A percentile compares a stretch with the other conserved stretches of the same genome.
phyloP scores from a whole-genome alignment of 2,113 vertebrate species.

The Notothenia rossii region DNA sequence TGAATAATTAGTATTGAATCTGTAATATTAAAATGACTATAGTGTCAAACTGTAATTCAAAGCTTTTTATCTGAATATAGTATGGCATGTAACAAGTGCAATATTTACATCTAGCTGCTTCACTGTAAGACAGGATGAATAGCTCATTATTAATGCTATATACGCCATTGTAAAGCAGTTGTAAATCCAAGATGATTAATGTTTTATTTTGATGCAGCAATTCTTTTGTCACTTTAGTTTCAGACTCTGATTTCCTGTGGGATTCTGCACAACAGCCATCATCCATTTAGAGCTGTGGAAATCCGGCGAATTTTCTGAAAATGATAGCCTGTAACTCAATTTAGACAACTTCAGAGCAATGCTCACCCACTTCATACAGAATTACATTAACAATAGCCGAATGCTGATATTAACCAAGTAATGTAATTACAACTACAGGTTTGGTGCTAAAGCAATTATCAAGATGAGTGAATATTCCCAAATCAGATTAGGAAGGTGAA shows the following conservation, averaged over 20 bases:
- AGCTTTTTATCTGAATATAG: not conserved
- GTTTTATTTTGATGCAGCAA: constrained; percentile 64
- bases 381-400: constrained; percentile 79
- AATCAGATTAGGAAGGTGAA: constrained; percentile 78
- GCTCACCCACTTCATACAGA: constrained; percentile 66
- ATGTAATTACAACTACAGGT: constrained; percentile 84
- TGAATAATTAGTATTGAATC: constrained; percentile 3
- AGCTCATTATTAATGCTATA: constrained; percentile 25
- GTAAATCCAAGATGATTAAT: constrained; percentile 38
- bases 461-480: constrained; percentile 76
- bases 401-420: constrained; percentile 83
- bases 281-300: constrained; percentile 66
- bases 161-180: constrained; percentile 26
- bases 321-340: constrained; percentile 80
- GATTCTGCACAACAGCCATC: constrained; percentile 56
- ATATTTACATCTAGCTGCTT: not conserved
- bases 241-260: constrained; percentile 77
- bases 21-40: not conserved
- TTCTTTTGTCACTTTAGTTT: constrained; percentile 67
- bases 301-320: constrained; percentile 75
- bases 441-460: constrained; percentile 83
- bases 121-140: constrained; percentile 15
- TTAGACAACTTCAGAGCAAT: constrained; percentile 72
- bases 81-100: not conserved
- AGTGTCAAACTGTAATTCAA: not conserved